Evolutionary conservation across 1,140 invertebrate species (phyloP).

Genomic region (Neomicropteryx cornuta): DNA sequence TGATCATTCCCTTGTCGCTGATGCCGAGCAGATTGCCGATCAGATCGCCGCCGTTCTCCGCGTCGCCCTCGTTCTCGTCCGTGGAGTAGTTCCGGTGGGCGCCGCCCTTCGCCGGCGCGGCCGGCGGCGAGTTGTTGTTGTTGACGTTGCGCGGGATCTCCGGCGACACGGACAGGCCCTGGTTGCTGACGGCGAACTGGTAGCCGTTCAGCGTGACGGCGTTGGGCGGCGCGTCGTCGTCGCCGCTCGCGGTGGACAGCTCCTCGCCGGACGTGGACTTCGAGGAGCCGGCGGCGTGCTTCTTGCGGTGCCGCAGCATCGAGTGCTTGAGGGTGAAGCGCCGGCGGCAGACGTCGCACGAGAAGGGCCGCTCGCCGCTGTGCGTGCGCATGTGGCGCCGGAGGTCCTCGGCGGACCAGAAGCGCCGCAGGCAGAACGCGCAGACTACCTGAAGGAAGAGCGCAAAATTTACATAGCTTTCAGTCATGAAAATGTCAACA

Average conservation of each 20-base stretch:
- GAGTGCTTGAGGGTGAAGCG: conserved; percentile 88
- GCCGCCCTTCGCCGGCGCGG: conserved; percentile 31
- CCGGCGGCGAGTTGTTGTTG: conserved; percentile 38
- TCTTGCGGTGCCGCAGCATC: conserved; percentile 84
- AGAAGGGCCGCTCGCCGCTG: conserved; percentile 70
- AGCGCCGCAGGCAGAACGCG: conserved; percentile 82
- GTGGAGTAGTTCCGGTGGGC: conserved; percentile 33
- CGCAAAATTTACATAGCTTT: too few relatives aligned
- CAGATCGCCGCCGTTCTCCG: conserved; percentile 57
- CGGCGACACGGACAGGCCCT: conserved; percentile 9
- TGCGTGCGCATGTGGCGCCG: conserved; percentile 85
- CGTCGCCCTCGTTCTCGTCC: conserved; percentile 33
- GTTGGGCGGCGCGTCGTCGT: conserved; percentile 31
- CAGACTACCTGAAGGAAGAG: conserved; percentile 60
- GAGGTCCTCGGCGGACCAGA: conserved; percentile 89
- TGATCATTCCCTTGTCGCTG: conserved; percentile 73
- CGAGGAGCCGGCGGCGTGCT: conserved; percentile 46
- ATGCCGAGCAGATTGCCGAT: conserved; percentile 85
- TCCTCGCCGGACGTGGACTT: conserved; percentile 30
- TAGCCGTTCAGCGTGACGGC: conserved; percentile 13
- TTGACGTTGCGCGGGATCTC: conserved; percentile 39
- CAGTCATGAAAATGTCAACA: too few relatives aligned
- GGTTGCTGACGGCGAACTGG: conserved; percentile 19
- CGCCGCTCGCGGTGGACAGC: conserved; percentile 33
- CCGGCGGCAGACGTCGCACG: conserved; percentile 69